A percentile compares a stretch with the other conserved stretches of the same genome.
Conservation (phyloP, 2,888 invertebrate genomes). For the Leucoma salicis region DNA sequence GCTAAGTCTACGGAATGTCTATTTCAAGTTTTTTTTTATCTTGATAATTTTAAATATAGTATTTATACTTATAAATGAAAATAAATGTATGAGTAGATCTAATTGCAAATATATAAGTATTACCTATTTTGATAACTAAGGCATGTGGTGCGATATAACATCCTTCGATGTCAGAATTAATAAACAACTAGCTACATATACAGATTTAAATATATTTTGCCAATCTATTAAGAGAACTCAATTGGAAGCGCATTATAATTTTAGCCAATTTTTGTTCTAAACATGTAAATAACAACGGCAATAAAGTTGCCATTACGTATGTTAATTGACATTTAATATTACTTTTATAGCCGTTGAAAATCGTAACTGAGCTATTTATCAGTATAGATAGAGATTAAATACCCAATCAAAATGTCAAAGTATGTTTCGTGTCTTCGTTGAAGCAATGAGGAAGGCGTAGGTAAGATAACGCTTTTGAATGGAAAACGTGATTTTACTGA, state of each 20-base stretch:
- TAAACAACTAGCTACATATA: too few species aligned
- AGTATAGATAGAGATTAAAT: not conserved
- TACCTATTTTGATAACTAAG: too few species aligned
- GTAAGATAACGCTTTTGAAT: slow-evolving; percentile 52
- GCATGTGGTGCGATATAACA: too few species aligned
- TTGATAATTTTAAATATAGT: too few species aligned
- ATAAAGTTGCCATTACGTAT: not conserved
- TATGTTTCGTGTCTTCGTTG: not conserved
- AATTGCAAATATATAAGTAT: too few species aligned
- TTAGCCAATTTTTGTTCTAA: not conserved
- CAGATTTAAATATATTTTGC: too few species aligned
- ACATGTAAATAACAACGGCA: not conserved
- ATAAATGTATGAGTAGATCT: too few species aligned
- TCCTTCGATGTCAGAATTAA: too few species aligned
- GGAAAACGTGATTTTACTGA: slow-evolving; percentile 78
- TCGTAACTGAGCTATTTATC: not conserved
- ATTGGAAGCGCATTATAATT: not conserved
- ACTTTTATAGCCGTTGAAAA: not conserved
- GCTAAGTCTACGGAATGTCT: too few species aligned
- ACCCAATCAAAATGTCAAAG: slow-evolving; percentile 1
- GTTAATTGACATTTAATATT: not conserved
- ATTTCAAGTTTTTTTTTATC: too few species aligned
- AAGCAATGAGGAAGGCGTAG: slow-evolving; percentile 36
- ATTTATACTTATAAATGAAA: too few species aligned
- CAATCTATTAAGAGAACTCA: too few species aligned